A percentile compares a stretch with the other conserved stretches of the same genome.
These are phyloP conservation scores for Sebastes glaucus DNA, from an alignment of 2,797 vertebrate genomes.

Conservation along the genomic window DNA sequence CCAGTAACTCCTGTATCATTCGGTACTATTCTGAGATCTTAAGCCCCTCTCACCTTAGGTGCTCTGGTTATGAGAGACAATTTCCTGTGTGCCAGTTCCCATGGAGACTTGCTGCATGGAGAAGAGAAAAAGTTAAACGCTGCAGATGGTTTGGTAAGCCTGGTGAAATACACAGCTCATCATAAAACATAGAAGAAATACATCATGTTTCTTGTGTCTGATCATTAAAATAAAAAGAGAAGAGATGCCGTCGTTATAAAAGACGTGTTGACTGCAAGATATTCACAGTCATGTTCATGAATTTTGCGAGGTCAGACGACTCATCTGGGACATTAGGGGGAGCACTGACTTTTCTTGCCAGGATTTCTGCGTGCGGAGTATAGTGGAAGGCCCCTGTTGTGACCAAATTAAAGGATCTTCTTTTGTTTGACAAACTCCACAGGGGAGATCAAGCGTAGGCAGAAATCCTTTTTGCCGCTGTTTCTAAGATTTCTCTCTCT, in stretches of 20 bases:
- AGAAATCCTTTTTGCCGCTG: constrained; percentile 78
- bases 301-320: constrained; percentile 62
- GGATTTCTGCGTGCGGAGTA: constrained; percentile 55
- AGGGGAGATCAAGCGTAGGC: constrained; percentile 78
- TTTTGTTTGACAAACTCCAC: constrained; percentile 84
- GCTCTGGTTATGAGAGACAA: constrained; percentile 63
- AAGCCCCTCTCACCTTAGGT: constrained; percentile 56
- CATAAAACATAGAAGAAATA: constrained; percentile 14
- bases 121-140: constrained; percentile 27
- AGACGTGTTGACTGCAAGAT: constrained; percentile 32
- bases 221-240: constrained; percentile 8
- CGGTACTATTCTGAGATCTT: constrained; percentile 33
- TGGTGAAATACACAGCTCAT: constrained; percentile 20
- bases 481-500: constrained; percentile 70
- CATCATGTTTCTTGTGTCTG: constrained; percentile 1
- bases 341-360: constrained; percentile 57
- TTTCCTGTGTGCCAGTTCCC: constrained; percentile 70
- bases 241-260: constrained; percentile 5
- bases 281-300: constrained; percentile 49
- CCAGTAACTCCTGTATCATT: constrained; percentile 28
- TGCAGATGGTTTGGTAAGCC: constrained; percentile 17
- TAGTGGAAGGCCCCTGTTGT: constrained; percentile 73
- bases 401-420: constrained; percentile 84
- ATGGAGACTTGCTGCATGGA: constrained; percentile 62
- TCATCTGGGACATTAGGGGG: constrained; percentile 63